These are phyloP conservation scores for Reinhardtius hippoglossoides DNA, from an alignment of 2,113 vertebrate genomes.

Conservation along the genomic window DNA sequence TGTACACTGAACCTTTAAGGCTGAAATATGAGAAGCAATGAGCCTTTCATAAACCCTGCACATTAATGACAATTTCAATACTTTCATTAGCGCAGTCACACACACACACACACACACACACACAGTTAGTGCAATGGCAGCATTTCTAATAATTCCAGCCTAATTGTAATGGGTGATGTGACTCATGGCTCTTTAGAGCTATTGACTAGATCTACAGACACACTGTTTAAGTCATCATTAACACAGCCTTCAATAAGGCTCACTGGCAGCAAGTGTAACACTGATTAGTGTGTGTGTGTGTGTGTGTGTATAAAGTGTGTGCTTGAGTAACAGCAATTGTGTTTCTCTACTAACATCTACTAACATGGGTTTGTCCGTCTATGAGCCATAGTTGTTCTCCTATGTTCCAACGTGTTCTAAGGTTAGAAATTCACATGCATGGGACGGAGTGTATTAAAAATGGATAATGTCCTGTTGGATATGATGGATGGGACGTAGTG, in stretches of 20 bases:
- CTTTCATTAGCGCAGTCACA: no score
- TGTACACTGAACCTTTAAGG: no score
- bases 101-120: no score
- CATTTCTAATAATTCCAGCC: constrained; percentile 50
- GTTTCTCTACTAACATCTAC: not conserved
- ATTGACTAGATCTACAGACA: constrained; percentile 63
- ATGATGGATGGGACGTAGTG: constrained; percentile 19
- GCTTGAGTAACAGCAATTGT: not conserved
- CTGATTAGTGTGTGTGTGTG: constrained; percentile 40
- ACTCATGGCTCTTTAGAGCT: constrained; percentile 57
- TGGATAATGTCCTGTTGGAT: constrained; percentile 25
- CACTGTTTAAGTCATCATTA: constrained; percentile 73
- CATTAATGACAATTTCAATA: no score
- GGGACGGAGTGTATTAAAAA: constrained; percentile 4
- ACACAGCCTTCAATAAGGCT: constrained; percentile 57
- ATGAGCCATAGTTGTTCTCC: not conserved
- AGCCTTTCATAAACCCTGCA: no score
- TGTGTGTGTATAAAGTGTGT: constrained; percentile 9
- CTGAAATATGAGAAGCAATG: no score
- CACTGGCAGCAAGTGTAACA: not conserved
- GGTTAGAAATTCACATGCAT: constrained; percentile 16
- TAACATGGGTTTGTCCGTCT: not conserved
- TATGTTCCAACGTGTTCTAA: not conserved
- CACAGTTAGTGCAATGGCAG: constrained; percentile 11
- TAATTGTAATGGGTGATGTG: constrained; percentile 65